Evolutionary conservation across 2,888 invertebrate genomes (phyloP), one percentile per base, ranked within the genome.

Genomic region (Thereva unica): DNA sequence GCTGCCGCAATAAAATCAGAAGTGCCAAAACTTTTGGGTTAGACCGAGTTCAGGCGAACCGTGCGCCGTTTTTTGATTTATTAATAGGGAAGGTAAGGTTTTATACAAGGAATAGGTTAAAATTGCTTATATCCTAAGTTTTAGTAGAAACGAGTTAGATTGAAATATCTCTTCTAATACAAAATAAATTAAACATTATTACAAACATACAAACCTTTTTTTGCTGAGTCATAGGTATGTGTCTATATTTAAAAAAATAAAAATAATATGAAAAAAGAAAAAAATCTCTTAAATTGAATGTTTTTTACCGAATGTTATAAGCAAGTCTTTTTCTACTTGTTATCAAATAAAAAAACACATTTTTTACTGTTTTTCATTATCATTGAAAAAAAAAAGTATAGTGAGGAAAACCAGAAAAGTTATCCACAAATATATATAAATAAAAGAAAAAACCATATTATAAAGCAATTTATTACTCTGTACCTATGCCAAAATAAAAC

Each of bases 251-350:
- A 23, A 23, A 23, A 23, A 2, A 23, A 23, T 2, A 23, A 2
- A 23, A 23, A 23, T 23, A 34, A 59, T 45, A 59, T 45, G 47
- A 45, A 8, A 9, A 45, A n/a, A 57, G 40, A 47, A 37, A n/a
- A 57, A 50, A 47, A 37, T 49, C 54, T 56, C 64, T 53, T 65
- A 40, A 44, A 66, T 66, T 66, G 52, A 56, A 57, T 66, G 66
- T 66, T 66, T 66, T 66, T 57, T 66, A 66, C 55, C 57, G 65
- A 65, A 56, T 65, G 52, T 66, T 56, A 57, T 45, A 49, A 56
- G 56, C 42, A 42, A 66, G 50, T 66, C 56, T 52, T 66, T 66
- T 66, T 66, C 66, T 66, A 66, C 66, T 65, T 66, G 57, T 66
- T 66, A 66, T 66, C n/a, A 52, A n/a, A 52, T 23, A 34, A n/a